Conservation (phyloP, 1,140 invertebrate genomes). For the Drosophila virilis region DNA sequence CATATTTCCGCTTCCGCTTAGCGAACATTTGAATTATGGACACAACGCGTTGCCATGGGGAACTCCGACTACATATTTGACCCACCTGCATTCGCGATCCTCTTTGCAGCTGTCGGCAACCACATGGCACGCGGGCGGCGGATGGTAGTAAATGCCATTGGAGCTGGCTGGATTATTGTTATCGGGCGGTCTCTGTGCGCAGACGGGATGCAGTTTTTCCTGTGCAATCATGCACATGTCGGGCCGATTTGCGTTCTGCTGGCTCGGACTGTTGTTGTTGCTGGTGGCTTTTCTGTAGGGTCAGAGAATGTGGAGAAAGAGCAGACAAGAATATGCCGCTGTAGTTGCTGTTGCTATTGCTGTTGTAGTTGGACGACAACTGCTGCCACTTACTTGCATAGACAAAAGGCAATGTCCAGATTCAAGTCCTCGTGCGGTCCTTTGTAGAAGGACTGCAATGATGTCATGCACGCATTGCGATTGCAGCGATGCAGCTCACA, state of each 20-base stretch:
- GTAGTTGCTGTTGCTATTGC: conserved; percentile 8
- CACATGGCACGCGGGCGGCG: conserved; percentile 91
- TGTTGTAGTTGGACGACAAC: neutral
- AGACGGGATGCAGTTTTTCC: conserved; percentile 93
- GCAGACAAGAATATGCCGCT: conserved; percentile 18
- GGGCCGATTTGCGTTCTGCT: conserved; percentile 86
- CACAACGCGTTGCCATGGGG: conserved; percentile 13
- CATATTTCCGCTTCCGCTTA: conserved; percentile 65
- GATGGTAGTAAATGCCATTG: conserved; percentile 84
- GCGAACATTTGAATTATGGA: conserved; percentile 71
- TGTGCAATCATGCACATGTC: conserved; percentile 94
- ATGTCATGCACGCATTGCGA: conserved; percentile 93
- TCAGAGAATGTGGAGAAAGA: conserved; percentile 26
- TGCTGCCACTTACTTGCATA: conserved; percentile 92
- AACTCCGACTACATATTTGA: conserved; percentile 16
- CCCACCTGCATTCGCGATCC: conserved; percentile 89
- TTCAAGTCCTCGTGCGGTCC: conserved; percentile 91
- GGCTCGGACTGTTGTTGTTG: conserved; percentile 67
- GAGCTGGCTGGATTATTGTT: conserved; percentile 85
- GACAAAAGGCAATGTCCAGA: conserved; percentile 94
- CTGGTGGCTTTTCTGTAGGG: conserved; percentile 87
- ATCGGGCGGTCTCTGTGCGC: conserved; percentile 91
- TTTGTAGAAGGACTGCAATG: conserved; percentile 93
- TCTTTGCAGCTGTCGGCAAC: conserved; percentile 91
- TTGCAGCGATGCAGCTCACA: conserved; percentile 91